Evolutionary conservation across 2,113 vertebrate genomes (phyloP).

Genomic region (Chinchilla lanigera): DNA sequence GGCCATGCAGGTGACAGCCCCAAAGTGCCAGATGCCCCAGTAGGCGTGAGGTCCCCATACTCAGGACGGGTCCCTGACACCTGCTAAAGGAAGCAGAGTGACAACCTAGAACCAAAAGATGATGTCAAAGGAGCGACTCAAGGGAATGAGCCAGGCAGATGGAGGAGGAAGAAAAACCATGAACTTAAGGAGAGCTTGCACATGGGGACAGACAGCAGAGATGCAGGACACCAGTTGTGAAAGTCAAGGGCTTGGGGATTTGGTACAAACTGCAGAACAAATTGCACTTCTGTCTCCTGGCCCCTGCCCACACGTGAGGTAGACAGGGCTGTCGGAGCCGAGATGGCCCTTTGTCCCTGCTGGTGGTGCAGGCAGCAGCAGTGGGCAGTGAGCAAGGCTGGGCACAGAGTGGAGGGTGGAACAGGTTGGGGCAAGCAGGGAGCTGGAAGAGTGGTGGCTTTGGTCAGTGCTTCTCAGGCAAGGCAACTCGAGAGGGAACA

Average conservation of each 20-base stretch:
- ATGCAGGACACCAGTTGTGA: background rate
- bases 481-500: background rate
- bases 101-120: background rate
- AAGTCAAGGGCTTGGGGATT: background rate
- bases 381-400: background rate
- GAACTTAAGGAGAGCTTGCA: background rate
- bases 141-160: background rate
- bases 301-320: background rate
- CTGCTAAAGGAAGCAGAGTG: background rate
- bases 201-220: no score
- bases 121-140: no score
- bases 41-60: background rate
- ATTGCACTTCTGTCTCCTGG: background rate
- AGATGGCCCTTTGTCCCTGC: background rate
- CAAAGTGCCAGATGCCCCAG: background rate
- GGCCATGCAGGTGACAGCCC: background rate
- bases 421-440: no score
- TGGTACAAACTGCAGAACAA: background rate
- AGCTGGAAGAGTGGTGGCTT: background rate
- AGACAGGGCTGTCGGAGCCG: background rate
- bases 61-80: background rate
- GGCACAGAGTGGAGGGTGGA: background rate
- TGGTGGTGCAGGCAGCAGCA: background rate
- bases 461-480: background rate
- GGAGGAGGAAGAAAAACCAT: background rate